A percentile compares a stretch with the other conserved stretches of the same genome.
These are phyloP conservation scores for Plecotus auritus DNA, from an alignment of 2,113 vertebrate genomes.

Conservation along the genomic window DNA sequence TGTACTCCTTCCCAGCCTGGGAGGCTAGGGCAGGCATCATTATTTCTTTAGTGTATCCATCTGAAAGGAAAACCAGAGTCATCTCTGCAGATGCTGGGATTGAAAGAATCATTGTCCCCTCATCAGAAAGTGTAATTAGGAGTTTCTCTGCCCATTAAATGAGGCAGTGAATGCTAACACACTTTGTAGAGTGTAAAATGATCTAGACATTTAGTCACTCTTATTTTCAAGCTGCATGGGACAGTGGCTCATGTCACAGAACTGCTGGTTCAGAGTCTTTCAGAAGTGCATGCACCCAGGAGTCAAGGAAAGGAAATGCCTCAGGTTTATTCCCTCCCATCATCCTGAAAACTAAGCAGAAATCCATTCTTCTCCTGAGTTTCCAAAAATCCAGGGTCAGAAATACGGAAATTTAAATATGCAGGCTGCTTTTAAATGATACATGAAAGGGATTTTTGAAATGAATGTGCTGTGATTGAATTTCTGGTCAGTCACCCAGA, in stretches of 20 bases:
- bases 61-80: not conserved
- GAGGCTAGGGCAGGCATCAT: not conserved
- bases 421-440: conserved; percentile 57
- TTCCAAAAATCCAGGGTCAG: conserved; percentile 60
- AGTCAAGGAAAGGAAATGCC: conserved; percentile 24
- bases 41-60: not conserved
- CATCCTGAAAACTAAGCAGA: conserved; percentile 11
- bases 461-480: conserved; percentile 62
- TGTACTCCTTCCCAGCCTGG: not conserved
- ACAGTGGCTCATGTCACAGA: not conserved
- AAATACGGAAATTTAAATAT: not conserved
- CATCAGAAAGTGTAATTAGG: conserved; percentile 34
- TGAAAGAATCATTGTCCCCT: conserved; percentile 31
- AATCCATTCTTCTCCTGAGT: conserved; percentile 43
- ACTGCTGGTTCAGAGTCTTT: conserved; percentile 33
- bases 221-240: not conserved
- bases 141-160: not conserved
- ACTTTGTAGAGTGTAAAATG: not conserved
- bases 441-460: conserved; percentile 67
- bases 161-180: not conserved
- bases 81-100: conserved; percentile 34
- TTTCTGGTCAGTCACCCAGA: conserved; percentile 70
- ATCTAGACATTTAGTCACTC: conserved; percentile 33
- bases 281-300: not conserved
- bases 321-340: not conserved